phyloP scores from a whole-genome alignment of 2,113 vertebrate species.

The Aviceda subcristata region DNA sequence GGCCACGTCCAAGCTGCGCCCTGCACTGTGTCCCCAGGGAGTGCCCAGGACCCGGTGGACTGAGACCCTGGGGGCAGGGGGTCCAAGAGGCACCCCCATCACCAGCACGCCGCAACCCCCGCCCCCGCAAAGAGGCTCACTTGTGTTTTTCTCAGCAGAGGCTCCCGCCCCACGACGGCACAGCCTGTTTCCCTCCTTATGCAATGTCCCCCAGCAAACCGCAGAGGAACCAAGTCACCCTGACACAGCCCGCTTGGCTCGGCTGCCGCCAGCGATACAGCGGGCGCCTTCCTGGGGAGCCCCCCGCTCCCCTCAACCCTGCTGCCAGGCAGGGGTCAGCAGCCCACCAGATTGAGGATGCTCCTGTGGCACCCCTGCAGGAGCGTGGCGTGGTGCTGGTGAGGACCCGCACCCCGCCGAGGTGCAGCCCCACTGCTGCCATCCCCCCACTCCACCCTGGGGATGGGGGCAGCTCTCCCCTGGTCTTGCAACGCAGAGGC shows the following conservation, averaged over 20 bases:
- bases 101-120: rapidly evolving
- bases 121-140: rapidly evolving
- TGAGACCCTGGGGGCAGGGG: not conserved
- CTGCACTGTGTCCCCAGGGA: not conserved
- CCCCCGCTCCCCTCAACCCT: not conserved
- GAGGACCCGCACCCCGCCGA: not conserved
- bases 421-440: not conserved
- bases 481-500: not conserved
- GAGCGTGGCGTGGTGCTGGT: rapidly evolving
- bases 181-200: not conserved
- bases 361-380: rapidly evolving
- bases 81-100: not conserved
- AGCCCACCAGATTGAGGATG: rapidly evolving
- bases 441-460: too few relatives aligned
- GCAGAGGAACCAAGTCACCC: slow-evolving; percentile 24
- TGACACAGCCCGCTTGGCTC: not conserved
- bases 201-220: not conserved
- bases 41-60: not conserved
- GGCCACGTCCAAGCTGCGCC: not conserved
- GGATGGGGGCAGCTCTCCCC: rapidly evolving
- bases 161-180: not conserved
- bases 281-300: not conserved
- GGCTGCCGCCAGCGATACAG: not conserved
- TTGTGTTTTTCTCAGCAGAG: not conserved
- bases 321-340: not conserved